These are phyloP conservation scores for Polietes domitor DNA, from an alignment of 2,888 invertebrate genomes.

Conservation along the genomic window DNA sequence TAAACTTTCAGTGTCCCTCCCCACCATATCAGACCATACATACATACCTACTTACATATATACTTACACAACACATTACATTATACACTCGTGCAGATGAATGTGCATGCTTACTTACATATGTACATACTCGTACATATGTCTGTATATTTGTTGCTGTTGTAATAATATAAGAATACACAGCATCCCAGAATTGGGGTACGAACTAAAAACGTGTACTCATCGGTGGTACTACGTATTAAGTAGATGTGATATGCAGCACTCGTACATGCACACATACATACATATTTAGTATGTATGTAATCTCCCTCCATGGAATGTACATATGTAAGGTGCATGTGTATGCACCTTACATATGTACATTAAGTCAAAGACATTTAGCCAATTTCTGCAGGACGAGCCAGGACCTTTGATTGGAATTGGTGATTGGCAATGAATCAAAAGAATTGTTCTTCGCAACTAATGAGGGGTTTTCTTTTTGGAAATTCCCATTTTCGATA, in stretches of 20 bases:
- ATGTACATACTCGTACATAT: neutral
- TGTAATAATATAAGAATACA: slow-evolving; percentile 1
- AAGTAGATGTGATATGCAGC: neutral
- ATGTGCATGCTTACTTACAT: neutral
- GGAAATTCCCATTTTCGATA: no score
- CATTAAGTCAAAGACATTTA: neutral
- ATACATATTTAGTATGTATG: neutral
- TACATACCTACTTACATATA: slow-evolving; percentile 15
- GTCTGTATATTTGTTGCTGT: neutral
- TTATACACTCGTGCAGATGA: neutral
- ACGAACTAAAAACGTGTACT: slow-evolving; percentile 38
- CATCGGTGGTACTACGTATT: neutral
- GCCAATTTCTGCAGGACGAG: no score
- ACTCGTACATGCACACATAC: neutral
- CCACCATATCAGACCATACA: slow-evolving; percentile 56
- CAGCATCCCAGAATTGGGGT: slow-evolving; percentile 49
- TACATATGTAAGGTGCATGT: no score
- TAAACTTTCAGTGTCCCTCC: slow-evolving; percentile 43
- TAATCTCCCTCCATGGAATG: neutral
- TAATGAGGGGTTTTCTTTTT: no score
- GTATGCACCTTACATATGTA: neutral
- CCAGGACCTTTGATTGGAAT: no score
- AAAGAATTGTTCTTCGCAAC: no score
- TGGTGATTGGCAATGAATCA: no score
- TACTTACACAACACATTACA: neutral